These are phyloP conservation scores for Halesus radiatus DNA, from an alignment of 1,140 invertebrate genomes.

Conservation along the genomic window DNA sequence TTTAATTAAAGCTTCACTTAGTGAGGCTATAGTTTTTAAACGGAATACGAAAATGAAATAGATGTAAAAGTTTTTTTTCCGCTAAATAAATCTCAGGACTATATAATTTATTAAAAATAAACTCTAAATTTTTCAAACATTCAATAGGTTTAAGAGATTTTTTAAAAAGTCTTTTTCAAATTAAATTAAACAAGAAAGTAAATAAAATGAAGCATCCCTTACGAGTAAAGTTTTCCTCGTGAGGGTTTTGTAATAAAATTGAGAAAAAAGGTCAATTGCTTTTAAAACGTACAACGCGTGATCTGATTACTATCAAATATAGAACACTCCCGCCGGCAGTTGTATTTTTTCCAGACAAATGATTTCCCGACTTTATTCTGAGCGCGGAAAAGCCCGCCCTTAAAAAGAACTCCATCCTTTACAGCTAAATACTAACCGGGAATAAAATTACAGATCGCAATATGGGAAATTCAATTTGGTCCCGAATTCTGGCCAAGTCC, in stretches of 20 bases:
- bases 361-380: neutral
- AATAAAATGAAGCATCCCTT: too few relatives aligned
- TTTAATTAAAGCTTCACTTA: neutral
- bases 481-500: constrained; percentile 19
- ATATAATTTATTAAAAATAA: too few relatives aligned
- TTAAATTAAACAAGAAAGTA: too few relatives aligned
- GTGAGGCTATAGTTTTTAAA: neutral
- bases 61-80: too few relatives aligned
- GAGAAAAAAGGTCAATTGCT: constrained; percentile 18
- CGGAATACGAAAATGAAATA: too few relatives aligned
- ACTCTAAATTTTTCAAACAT: too few relatives aligned
- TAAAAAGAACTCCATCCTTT: constrained; percentile 29
- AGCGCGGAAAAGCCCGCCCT: neutral
- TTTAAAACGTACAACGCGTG: constrained; percentile 27
- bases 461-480: constrained; percentile 44
- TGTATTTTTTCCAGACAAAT: constrained; percentile 5
- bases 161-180: too few relatives aligned
- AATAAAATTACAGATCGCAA: constrained; percentile 45
- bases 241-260: neutral
- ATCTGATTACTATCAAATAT: constrained; percentile 32
- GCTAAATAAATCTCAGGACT: too few relatives aligned
- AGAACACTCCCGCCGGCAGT: neutral
- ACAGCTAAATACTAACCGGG: constrained; percentile 33
- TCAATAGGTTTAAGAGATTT: too few relatives aligned
- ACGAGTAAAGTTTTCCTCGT: neutral